phyloP scores from a whole-genome alignment of 2,113 vertebrate genomes.

The Eupsittula cactorum region DNA sequence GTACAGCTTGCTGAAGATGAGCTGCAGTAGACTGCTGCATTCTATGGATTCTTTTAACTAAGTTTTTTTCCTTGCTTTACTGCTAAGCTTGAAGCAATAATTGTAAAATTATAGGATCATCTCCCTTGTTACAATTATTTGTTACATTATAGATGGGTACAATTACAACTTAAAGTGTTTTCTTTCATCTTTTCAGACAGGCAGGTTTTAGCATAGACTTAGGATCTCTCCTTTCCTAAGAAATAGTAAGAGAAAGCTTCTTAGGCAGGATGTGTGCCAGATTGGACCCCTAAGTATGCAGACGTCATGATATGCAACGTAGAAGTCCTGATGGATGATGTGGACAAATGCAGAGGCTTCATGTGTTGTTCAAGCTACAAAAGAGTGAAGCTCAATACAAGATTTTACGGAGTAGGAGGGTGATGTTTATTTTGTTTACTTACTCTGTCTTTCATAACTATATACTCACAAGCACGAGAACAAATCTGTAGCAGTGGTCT shows the following conservation, averaged over 20 bases:
- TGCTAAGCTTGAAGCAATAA: not conserved
- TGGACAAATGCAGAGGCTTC: not conserved
- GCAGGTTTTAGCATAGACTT: not conserved
- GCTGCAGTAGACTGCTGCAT: not conserved
- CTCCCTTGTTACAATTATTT: not conserved
- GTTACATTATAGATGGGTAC: not conserved
- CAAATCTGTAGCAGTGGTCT: not conserved
- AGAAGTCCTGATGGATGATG: not conserved
- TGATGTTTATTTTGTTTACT: not conserved
- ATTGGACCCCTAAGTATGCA: not conserved
- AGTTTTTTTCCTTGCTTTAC: not conserved
- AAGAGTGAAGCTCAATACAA: not conserved
- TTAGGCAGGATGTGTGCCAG: not conserved
- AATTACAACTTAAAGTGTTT: not conserved
- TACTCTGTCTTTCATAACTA: not conserved
- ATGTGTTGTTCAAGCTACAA: not conserved
- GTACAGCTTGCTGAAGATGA: not conserved
- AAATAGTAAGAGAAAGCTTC: not conserved
- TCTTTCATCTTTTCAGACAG: not conserved
- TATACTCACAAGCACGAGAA: not conserved
- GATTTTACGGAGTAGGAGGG: not conserved
- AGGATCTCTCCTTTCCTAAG: not conserved
- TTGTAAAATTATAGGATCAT: not conserved
- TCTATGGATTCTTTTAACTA: not conserved
- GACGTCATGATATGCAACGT: not conserved